Percentiles rank a stretch among this genome's conserved stretches.
Evolutionary conservation across 1,140 invertebrate genomes (phyloP).

Genomic region (Luehdorfia chinensis): DNA sequence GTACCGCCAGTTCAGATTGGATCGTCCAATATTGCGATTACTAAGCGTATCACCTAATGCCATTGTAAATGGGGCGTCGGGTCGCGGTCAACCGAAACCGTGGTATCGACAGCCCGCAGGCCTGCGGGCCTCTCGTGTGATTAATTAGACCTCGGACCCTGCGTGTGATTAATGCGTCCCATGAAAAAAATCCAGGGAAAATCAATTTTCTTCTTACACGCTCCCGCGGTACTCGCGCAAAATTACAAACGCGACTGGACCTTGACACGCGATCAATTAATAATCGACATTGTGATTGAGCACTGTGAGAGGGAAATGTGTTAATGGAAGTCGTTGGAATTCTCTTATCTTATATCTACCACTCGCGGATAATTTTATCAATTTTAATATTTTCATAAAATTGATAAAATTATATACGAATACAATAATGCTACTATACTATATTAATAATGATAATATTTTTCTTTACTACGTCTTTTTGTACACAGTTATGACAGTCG

Average conservation of each 20-base stretch:
- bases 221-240: background rate
- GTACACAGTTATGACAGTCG: too few species aligned
- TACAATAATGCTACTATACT: too few species aligned
- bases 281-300: too few species aligned
- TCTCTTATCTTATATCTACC: too few species aligned
- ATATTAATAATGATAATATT: too few species aligned
- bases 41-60: background rate
- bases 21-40: constrained; percentile 2
- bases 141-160: constrained; percentile 2
- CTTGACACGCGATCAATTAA: too few species aligned
- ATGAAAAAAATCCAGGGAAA: constrained; percentile 7
- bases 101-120: constrained; percentile 1
- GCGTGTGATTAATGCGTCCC: constrained; percentile 9
- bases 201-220: constrained; percentile 8
- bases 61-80: constrained; percentile 4
- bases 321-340: too few species aligned
- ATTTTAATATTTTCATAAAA: too few species aligned
- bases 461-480: too few species aligned
- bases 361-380: too few species aligned
- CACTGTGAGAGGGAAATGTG: too few species aligned
- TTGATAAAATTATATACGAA: too few species aligned
- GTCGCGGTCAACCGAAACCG: background rate
- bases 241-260: constrained; percentile 1
- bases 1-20: constrained; percentile 1
- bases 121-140: background rate